phyloP scores from a whole-genome alignment of 2,113 vertebrate genomes.

The Ceyx melanurus region DNA sequence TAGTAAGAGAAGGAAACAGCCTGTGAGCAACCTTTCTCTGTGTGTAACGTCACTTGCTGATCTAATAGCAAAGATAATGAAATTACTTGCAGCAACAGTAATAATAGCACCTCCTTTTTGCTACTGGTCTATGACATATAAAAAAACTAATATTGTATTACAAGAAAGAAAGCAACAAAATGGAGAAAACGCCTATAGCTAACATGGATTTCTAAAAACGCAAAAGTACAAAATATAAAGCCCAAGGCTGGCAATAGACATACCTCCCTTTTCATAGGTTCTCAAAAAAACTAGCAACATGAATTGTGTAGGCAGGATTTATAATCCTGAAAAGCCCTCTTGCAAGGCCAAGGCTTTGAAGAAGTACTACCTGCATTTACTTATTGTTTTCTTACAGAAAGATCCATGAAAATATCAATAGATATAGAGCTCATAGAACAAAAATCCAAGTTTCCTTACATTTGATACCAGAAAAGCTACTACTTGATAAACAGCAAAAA shows the following conservation, averaged over 20 bases:
- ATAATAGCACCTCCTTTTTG: not conserved
- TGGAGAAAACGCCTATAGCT: not conserved
- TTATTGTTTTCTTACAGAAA: not conserved
- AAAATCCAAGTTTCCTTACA: accelerated
- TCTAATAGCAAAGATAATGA: conserved; percentile 17
- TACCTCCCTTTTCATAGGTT: not conserved
- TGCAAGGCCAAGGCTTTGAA: not conserved
- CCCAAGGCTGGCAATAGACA: not conserved
- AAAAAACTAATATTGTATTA: not conserved
- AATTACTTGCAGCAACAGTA: conserved; percentile 9
- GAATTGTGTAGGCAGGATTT: not conserved
- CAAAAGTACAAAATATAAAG: not conserved
- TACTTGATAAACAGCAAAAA: not conserved
- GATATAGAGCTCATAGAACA: not conserved
- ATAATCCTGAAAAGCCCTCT: not conserved
- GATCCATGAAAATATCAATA: not conserved
- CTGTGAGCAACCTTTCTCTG: not conserved
- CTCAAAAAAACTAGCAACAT: not conserved
- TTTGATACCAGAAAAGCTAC: not conserved
- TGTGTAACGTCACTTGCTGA: conserved; percentile 15
- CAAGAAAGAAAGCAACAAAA: not conserved
- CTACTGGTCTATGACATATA: not conserved
- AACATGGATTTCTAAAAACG: not conserved
- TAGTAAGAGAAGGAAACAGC: not conserved
- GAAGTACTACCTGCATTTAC: not conserved